Evolutionary conservation across 1,140 invertebrate species (phyloP).

Genomic region (Bombus picipes): DNA sequence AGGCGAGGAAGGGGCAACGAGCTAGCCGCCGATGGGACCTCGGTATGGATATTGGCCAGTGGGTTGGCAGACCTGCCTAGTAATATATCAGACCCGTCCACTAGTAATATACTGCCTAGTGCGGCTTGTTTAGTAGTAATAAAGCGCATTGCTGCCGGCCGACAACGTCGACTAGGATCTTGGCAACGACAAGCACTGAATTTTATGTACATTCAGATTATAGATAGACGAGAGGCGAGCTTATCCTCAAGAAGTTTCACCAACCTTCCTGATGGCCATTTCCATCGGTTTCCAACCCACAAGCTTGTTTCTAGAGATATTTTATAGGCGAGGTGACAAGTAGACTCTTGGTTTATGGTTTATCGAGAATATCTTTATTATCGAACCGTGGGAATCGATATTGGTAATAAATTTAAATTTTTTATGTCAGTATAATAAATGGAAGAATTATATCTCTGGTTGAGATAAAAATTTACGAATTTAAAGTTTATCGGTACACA

Average conservation of each 20-base stretch:
- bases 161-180: slow-evolving; percentile 27
- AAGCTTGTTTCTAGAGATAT: neutral
- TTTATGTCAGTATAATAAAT: neutral
- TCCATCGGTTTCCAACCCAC: neutral
- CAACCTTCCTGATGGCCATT: neutral
- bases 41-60: slow-evolving; percentile 74
- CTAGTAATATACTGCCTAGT: slow-evolving; percentile 75
- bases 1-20: slow-evolving; percentile 24
- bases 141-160: slow-evolving; percentile 63
- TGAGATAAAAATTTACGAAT: neutral
- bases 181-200: slow-evolving; percentile 30
- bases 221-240: neutral
- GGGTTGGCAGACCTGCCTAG: slow-evolving; percentile 68
- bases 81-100: slow-evolving; percentile 73
- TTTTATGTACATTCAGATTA: slow-evolving; percentile 16
- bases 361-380: too few species aligned
- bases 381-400: too few species aligned
- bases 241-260: neutral
- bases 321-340: neutral
- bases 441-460: neutral
- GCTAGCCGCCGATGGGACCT: slow-evolving; percentile 53
- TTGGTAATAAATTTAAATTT: neutral
- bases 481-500: neutral
- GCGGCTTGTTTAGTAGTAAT: slow-evolving; percentile 75
- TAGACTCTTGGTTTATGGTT: too few species aligned